Base-by-base conservation (phyloP, 1,140 invertebrate species). In the Hydropsyche tenuis region DNA sequence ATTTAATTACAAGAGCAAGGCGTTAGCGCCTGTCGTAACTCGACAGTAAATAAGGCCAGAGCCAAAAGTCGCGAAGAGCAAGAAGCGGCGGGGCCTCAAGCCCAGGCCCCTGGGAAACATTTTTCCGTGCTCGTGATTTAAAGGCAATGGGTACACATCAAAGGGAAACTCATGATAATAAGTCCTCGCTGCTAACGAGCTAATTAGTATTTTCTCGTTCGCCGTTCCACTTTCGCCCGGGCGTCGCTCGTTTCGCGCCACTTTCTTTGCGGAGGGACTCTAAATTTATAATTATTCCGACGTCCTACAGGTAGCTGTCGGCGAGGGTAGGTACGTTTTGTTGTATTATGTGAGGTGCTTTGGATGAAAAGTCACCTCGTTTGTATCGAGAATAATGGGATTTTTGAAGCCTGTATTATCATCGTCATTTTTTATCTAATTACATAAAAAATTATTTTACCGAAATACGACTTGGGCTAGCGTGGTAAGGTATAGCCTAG, bases 231-330 rank as follows among this genome's bases (percentile, higher is more conserved):
- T 72, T 71, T 62, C 9, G 46, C 46, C 48, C 30, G 45, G 48
- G 53, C 20, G 51, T 16, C 60, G 73, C 56, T 18, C 53, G 23
- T 73, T 51, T 56, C 30, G 14, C 46, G 75, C 68, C 66, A 73
- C 72, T 69, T 76, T 75, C 74, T 75, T 76, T 73, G 70, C 48
- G 48, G 66, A 76, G 22, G 22, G 48, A 37, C 48, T 75, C 74
- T 60, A 76, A 76, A 73, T 76, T 76, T 73, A 73, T 70, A 76
- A 76, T 73, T 76, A 73, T 73, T 73, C 68, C 68, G 64, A 69
- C 48, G 72, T 69, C 14, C 53, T 70, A 56, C 51, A 70, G 66
- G 66, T 69, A 69, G 23, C 14, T 20, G 9, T 37, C 3, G 30
- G 30, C 3, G 30, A 4, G 3, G 30, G 30, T 37, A 9, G 30